Percentiles rank a stretch among this genome's conserved stretches.
Conservation (phyloP, 2,113 vertebrate species). For the Caranx ignobilis region DNA sequence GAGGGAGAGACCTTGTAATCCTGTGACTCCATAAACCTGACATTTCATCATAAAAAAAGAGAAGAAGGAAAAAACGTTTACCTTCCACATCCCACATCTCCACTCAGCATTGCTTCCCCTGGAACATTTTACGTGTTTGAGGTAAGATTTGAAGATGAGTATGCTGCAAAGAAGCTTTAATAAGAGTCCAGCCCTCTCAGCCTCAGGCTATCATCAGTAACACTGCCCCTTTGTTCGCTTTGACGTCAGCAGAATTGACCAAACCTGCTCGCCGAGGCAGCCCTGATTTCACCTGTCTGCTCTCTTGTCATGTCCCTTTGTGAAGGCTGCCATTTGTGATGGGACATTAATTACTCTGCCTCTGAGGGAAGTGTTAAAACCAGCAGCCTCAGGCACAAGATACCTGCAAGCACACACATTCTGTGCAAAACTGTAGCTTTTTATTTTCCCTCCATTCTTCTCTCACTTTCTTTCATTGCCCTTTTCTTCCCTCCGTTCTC, state of each 20-base stretch:
- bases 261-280: constrained; percentile 34
- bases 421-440: not conserved
- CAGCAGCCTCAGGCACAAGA: constrained; percentile 37
- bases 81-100: constrained; percentile 47
- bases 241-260: constrained; percentile 57
- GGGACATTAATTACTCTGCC: constrained; percentile 44
- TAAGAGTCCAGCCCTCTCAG: constrained; percentile 31
- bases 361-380: constrained; percentile 33
- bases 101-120: constrained; percentile 23
- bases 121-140: constrained; percentile 43
- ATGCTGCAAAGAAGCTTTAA: constrained; percentile 39
- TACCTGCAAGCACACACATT: not conserved
- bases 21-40: constrained; percentile 43
- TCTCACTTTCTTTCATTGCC: not conserved
- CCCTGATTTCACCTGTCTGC: constrained; percentile 19
- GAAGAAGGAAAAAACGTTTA: constrained; percentile 45
- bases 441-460: not conserved
- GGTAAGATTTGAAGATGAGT: constrained; percentile 60
- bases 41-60: constrained; percentile 47
- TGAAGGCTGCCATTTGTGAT: constrained; percentile 57
- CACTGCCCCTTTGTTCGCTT: constrained; percentile 53
- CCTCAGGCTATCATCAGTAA: constrained; percentile 52
- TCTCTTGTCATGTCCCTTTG: constrained; percentile 55
- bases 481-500: not conserved
- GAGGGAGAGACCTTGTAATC: constrained; percentile 41